A percentile compares a stretch with the other conserved stretches of the same genome.
Conservation (phyloP, 2,113 vertebrate species). For the Paracanthobrama guichenoti region DNA sequence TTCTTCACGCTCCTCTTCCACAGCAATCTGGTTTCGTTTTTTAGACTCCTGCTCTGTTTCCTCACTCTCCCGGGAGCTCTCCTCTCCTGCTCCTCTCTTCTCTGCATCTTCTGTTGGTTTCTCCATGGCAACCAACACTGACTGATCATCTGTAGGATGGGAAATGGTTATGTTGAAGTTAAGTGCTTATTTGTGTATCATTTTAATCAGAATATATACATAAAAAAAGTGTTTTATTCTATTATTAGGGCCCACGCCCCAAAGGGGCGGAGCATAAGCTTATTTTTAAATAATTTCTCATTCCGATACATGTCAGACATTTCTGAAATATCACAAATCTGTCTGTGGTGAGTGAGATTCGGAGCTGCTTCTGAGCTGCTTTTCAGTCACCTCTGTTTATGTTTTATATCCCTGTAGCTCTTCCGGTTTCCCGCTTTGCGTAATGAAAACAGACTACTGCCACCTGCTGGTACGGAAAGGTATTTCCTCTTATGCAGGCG, state of each 20-base stretch:
- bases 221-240: background rate
- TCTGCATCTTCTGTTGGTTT: slow-evolving; percentile 66
- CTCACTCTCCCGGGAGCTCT: slow-evolving; percentile 57
- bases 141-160: slow-evolving; percentile 69
- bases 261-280: too few relatives aligned
- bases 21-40: slow-evolving; percentile 60
- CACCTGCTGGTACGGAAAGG: background rate
- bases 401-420: background rate
- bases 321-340: too few relatives aligned
- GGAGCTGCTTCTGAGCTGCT: too few relatives aligned
- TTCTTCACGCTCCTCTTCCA: slow-evolving; percentile 42
- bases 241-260: too few relatives aligned
- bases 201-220: background rate
- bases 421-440: background rate
- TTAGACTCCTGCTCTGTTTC: slow-evolving; percentile 48
- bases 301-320: too few relatives aligned
- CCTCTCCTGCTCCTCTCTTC: slow-evolving; percentile 52
- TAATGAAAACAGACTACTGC: background rate
- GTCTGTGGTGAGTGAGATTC: too few relatives aligned
- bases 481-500: too few relatives aligned
- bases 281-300: too few relatives aligned
- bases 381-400: too few relatives aligned
- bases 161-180: slow-evolving; percentile 53
- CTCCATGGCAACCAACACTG: slow-evolving; percentile 67
- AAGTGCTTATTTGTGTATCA: background rate